Evolutionary conservation across 2,113 vertebrate genomes (phyloP).

Genomic region (Spizaetus ornatus): DNA sequence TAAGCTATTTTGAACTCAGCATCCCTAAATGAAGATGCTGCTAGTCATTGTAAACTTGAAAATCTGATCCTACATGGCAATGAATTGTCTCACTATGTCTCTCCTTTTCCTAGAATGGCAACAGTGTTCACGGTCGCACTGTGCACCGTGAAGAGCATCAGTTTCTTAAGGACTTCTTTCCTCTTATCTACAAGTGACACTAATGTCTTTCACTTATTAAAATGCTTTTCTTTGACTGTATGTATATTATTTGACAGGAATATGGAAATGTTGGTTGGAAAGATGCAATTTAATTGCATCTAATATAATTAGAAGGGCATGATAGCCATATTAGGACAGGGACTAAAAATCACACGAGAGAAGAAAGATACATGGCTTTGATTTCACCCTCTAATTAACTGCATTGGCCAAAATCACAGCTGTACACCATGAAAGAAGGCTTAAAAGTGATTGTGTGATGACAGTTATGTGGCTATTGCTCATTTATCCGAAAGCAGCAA

Average conservation of each 20-base stretch:
- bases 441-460: slow-evolving; percentile 42
- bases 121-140: not conserved
- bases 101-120: not conserved
- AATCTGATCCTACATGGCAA: not conserved
- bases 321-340: not conserved
- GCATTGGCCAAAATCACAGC: not conserved
- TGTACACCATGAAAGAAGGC: not conserved
- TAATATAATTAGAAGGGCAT: not conserved
- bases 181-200: not conserved
- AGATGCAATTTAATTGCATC: not conserved
- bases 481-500: slow-evolving; percentile 4
- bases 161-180: not conserved
- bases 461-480: slow-evolving; percentile 40
- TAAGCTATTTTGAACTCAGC: not conserved
- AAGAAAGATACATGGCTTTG: slow-evolving; percentile 38
- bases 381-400: slow-evolving; percentile 38
- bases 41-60: not conserved
- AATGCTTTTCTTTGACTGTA: not conserved
- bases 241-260: not conserved
- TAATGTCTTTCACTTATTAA: not conserved
- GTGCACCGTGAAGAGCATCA: not conserved
- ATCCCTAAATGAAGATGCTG: not conserved
- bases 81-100: not conserved
- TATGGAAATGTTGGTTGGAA: not conserved
- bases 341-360: not conserved